Percentiles rank a stretch among this genome's conserved stretches.
Evolutionary conservation across 2,888 invertebrate species (phyloP).

Genomic region (Abscondita cerata): DNA sequence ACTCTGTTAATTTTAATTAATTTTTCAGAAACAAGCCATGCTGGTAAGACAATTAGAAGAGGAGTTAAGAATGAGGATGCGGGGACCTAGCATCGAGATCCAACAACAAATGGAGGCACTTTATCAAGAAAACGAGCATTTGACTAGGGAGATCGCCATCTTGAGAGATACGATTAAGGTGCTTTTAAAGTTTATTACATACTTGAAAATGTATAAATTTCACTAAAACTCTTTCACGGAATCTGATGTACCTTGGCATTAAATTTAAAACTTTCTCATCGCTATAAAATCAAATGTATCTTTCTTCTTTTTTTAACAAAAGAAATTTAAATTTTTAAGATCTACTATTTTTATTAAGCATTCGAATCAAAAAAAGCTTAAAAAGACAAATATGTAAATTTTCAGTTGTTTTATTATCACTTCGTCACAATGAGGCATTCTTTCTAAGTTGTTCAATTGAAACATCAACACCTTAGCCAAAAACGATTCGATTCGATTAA

Average conservation of each 20-base stretch:
- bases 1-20: background rate
- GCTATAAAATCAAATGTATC: no score
- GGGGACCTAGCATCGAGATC: conserved; percentile 89
- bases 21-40: conserved; percentile 91
- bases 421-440: no score
- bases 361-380: no score
- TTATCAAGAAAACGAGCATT: conserved; percentile 92
- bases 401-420: no score
- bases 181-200: conserved; percentile 19
- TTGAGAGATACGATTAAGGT: conserved; percentile 94
- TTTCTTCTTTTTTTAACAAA: no score
- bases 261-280: no score
- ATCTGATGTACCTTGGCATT: background rate
- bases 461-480: no score
- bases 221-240: background rate
- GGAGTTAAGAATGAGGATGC: conserved; percentile 85
- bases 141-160: conserved; percentile 91
- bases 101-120: conserved; percentile 93
- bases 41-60: conserved; percentile 92
- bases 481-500: no score
- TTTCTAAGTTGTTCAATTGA: no score
- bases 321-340: no score
- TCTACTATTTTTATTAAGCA: no score
- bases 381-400: no score
- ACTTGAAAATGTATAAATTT: conserved; percentile 6